Conservation (phyloP, 2,113 vertebrate species). For the Vidua chalybeata region DNA sequence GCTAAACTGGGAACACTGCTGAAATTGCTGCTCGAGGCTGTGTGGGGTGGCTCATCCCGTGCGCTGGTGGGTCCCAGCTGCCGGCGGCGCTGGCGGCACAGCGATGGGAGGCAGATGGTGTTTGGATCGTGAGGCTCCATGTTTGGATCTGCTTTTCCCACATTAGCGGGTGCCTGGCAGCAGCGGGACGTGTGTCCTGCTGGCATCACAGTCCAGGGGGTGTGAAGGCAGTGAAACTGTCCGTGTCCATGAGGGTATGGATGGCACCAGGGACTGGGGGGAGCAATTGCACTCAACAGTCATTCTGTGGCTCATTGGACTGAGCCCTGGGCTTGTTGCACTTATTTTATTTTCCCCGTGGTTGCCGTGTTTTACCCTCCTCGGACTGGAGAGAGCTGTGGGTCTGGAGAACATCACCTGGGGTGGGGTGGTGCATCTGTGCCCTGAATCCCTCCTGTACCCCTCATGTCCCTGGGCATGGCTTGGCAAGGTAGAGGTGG, state of each 20-base stretch:
- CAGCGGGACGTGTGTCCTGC: accelerated
- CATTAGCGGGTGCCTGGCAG: not conserved
- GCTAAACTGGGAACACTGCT: not conserved
- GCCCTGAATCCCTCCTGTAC: not conserved
- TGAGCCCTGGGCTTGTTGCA: not conserved
- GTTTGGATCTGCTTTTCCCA: not conserved
- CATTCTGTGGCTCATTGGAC: not conserved
- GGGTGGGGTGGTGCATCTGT: not conserved
- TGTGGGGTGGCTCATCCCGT: not conserved
- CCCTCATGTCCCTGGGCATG: not conserved
- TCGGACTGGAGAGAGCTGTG: not conserved
- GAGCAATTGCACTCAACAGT: accelerated
- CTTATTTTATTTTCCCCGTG: not conserved
- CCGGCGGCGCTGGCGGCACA: accelerated
- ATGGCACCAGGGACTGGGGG: accelerated
- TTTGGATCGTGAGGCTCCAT: not conserved
- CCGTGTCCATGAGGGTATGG: accelerated
- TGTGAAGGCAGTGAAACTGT: not conserved
- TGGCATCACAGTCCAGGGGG: not conserved
- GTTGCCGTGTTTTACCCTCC: not conserved
- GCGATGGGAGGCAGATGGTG: not conserved
- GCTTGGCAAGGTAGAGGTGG: not conserved
- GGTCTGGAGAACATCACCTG: not conserved
- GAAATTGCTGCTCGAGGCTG: not conserved
- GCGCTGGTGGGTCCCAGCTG: not conserved